phyloP scores from a whole-genome alignment of 2,113 vertebrate genomes.

The Tautogolabrus adspersus region DNA sequence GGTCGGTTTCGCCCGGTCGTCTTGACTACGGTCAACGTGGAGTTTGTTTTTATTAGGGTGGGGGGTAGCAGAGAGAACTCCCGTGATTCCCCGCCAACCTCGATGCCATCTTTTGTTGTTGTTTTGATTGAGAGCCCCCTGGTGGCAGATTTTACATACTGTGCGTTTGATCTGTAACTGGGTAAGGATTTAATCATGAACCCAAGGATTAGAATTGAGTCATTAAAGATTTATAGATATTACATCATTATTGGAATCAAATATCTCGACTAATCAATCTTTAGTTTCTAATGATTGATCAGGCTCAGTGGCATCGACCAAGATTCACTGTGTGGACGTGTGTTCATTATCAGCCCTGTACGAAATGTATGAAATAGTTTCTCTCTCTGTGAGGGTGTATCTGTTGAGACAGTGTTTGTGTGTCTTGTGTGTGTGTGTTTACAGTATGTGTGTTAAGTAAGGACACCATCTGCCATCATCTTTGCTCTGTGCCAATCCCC shows the following conservation, averaged over 20 bases:
- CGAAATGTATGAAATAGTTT: neutral
- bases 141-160: no score
- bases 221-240: neutral
- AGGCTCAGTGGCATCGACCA: neutral
- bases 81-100: no score
- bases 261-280: neutral
- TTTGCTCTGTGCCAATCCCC: constrained; percentile 68
- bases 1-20: no score
- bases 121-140: no score
- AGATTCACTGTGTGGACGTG: neutral
- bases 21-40: no score
- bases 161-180: no score
- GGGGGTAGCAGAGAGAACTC: no score
- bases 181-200: no score
- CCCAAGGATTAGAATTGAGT: neutral
- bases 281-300: neutral
- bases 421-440: constrained; percentile 23
- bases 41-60: no score
- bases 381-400: constrained; percentile 4
- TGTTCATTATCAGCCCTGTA: neutral
- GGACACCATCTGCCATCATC: constrained; percentile 77
- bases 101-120: no score
- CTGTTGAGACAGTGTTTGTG: constrained; percentile 25
- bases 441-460: constrained; percentile 64
- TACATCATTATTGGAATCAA: neutral